Evolutionary conservation across 2,888 invertebrate species (phyloP), one percentile per base, ranked within the genome.

Genomic region (Oscheius sp.): DNA sequence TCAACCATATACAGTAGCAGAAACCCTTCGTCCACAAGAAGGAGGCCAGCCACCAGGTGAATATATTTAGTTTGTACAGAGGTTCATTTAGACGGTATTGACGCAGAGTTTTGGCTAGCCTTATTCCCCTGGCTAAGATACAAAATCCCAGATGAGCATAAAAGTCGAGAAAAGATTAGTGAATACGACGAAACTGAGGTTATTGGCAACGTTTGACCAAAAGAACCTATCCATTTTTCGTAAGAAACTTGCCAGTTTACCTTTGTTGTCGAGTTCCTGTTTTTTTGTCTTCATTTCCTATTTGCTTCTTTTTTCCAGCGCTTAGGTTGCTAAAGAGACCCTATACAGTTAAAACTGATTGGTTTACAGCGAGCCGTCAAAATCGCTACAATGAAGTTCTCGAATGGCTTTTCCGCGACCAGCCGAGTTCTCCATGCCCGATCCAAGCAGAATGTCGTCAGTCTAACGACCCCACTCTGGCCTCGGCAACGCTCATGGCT

Each of bases 321-420:
- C n/a, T n/a, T n/a, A n/a, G n/a, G n/a, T n/a, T n/a, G n/a, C n/a
- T 32, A n/a, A 30, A 33, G 22, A 54, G 50, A 6, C 36, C 54
- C 24, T 20, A 1, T 33, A 20, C 12, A 24, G n/a, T 9, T 54
- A 36, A 26, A 44, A 28, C 30, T 8, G 9, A 20, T 26, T 5
- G 9, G 17, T 28, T 59, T 59, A 28, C 77, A 80, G 78, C 72
- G 63, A 47, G 70, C 36, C 77, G 78, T 49, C 78, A 80, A 64
- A 71, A 73, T 69, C 76, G 80, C 81, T 80, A 71, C 75, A 79
- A 82, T 67, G 81, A 80, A 57, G 82, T 82, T 70, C 71, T 83
- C 26, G 77, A 82, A 63, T 83, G 83, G 83, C 79, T 83, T 75
- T 80, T 82, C 71, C 80, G 80, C 63, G 81, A 80, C 74, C 77